These are phyloP conservation scores for Alexandromys fortis DNA, from an alignment of 2,113 vertebrate species.

Conservation along the genomic window DNA sequence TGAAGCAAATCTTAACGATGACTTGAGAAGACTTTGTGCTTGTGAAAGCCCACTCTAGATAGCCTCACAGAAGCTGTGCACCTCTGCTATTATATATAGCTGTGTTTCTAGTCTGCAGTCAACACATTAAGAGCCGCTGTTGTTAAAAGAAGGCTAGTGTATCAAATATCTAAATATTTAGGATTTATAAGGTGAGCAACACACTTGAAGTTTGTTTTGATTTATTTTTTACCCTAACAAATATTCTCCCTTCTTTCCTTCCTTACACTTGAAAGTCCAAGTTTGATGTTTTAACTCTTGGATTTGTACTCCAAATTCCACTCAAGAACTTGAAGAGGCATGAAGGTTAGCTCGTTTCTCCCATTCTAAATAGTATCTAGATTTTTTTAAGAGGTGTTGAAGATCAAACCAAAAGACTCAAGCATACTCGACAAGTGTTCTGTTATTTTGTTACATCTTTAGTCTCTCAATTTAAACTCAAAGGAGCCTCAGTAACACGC, in stretches of 20 bases:
- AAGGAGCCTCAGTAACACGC: neutral
- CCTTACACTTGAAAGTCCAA: neutral
- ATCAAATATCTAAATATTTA: neutral
- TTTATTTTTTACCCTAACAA: neutral
- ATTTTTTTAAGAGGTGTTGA: neutral
- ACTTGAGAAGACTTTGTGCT: conserved; percentile 1
- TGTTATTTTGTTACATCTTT: neutral
- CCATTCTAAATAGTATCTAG: neutral
- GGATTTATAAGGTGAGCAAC: neutral
- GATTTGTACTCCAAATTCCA: neutral
- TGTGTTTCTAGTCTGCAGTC: conserved; percentile 30
- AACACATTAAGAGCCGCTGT: neutral
- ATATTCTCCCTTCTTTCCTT: neutral
- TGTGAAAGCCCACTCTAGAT: neutral
- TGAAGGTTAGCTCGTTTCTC: neutral
- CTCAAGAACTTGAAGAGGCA: neutral
- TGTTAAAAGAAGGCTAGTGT: neutral
- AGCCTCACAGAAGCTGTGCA: neutral
- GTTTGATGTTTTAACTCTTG: conserved; percentile 9
- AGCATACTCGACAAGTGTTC: neutral
- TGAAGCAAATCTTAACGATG: neutral
- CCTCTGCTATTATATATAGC: neutral
- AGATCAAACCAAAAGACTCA: neutral
- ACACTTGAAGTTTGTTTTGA: neutral
- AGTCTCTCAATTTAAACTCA: neutral